A percentile compares a stretch with the other conserved stretches of the same genome.
Conservation (phyloP, 2,113 vertebrate genomes). For the Falcunculus frontatus region DNA sequence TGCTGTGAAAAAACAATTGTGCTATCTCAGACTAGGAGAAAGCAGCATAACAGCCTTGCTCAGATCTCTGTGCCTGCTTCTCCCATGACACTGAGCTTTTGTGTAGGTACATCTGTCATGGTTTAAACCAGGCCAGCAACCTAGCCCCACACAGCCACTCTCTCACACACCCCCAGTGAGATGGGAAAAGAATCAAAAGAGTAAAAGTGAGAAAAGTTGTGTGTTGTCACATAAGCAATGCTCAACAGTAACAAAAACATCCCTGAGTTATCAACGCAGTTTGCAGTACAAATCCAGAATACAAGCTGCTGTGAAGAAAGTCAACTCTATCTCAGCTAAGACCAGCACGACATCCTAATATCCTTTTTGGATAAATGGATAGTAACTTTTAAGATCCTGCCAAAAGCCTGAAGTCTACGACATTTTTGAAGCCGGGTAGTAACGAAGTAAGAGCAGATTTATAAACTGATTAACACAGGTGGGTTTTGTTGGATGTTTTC, state of each 20-base stretch:
- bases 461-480: neutral
- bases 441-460: neutral
- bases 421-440: neutral
- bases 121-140: neutral
- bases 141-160: neutral
- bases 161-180: rapidly evolving
- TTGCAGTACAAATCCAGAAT: neutral
- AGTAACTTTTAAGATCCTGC: neutral
- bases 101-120: neutral
- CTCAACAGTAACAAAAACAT: rapidly evolving
- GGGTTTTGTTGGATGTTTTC: neutral
- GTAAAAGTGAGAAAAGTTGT: neutral
- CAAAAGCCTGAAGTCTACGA: neutral
- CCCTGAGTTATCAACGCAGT: neutral
- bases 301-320: neutral
- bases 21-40: neutral
- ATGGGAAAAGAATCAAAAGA: neutral
- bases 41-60: neutral
- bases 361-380: neutral
- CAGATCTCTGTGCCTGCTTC: neutral
- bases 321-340: neutral
- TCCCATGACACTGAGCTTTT: neutral
- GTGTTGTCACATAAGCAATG: too few species aligned
- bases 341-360: neutral
- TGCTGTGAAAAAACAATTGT: neutral